A percentile compares a stretch with the other conserved stretches of the same genome.
Conservation (phyloP, 2,113 vertebrate genomes). For the Pyxicephalus adspersus region DNA sequence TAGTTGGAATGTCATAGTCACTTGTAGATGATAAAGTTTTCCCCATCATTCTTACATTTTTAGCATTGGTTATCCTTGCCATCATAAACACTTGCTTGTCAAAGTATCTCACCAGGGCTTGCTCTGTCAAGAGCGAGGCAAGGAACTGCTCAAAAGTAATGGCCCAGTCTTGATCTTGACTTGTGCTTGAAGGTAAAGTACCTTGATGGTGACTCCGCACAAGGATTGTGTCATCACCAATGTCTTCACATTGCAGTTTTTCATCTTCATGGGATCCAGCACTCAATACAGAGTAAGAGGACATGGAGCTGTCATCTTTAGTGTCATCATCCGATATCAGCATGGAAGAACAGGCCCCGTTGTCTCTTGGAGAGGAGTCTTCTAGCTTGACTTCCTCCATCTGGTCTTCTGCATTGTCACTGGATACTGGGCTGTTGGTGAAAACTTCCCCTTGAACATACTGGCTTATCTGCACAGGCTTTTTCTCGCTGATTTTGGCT, state of each 20-base stretch:
- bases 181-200: conserved; percentile 79
- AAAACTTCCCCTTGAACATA: conserved; percentile 63
- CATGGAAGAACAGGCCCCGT: conserved; percentile 87
- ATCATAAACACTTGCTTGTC: conserved; percentile 90
- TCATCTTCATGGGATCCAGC: conserved; percentile 92
- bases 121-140: conserved; percentile 93
- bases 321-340: conserved; percentile 93
- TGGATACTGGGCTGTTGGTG: conserved; percentile 35
- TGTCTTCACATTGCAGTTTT: conserved; percentile 96
- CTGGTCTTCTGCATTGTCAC: conserved; percentile 66
- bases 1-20: conserved; percentile 91
- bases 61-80: conserved; percentile 88
- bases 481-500: conserved; percentile 64
- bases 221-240: conserved; percentile 90
- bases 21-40: conserved; percentile 80
- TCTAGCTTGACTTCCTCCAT: conserved; percentile 96
- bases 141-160: conserved; percentile 97
- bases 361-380: conserved; percentile 89
- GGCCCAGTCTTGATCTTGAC: conserved; percentile 95
- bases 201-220: conserved; percentile 71
- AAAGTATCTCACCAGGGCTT: conserved; percentile 90
- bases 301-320: conserved; percentile 96
- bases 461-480: conserved; percentile 62
- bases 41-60: conserved; percentile 86
- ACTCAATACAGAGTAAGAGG: conserved; percentile 95